Conservation (phyloP, 2,888 invertebrate species). For the Alviniconcha strummeri region DNA sequence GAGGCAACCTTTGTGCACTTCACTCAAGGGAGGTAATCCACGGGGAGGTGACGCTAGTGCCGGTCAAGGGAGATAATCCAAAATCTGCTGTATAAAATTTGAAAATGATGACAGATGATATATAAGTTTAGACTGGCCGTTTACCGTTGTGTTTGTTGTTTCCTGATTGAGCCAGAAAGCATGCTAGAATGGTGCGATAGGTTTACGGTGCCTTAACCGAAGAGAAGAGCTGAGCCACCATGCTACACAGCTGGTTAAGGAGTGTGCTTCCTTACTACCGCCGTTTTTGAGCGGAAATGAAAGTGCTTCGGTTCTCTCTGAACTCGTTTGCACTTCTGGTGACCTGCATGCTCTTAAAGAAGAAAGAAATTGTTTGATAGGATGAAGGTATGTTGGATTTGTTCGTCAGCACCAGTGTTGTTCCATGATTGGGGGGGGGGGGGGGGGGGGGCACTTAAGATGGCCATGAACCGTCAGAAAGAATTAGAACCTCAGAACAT, state of each 20-base stretch:
- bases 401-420: neutral
- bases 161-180: constrained; percentile 4
- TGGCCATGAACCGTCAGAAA: neutral
- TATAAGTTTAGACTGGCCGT: constrained; percentile 14
- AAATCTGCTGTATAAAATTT: constrained; percentile 33
- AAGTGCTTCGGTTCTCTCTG: neutral
- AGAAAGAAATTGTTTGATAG: neutral
- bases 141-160: constrained; percentile 12
- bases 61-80: neutral
- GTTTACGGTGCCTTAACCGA: constrained; percentile 26
- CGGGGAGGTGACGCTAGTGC: too few species aligned
- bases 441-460: neutral
- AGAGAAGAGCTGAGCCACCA: neutral
- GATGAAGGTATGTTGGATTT: too few species aligned
- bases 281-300: constrained; percentile 24
- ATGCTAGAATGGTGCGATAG: constrained; percentile 28
- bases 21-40: neutral
- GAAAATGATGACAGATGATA: constrained; percentile 21
- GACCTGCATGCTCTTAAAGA: neutral
- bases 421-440: neutral
- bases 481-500: too few species aligned
- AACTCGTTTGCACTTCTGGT: too few species aligned
- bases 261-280: constrained; percentile 10
- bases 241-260: constrained; percentile 24
- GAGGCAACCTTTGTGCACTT: neutral